Conservation (phyloP, 2,888 invertebrate species). For the Alentia gelatinosa region DNA sequence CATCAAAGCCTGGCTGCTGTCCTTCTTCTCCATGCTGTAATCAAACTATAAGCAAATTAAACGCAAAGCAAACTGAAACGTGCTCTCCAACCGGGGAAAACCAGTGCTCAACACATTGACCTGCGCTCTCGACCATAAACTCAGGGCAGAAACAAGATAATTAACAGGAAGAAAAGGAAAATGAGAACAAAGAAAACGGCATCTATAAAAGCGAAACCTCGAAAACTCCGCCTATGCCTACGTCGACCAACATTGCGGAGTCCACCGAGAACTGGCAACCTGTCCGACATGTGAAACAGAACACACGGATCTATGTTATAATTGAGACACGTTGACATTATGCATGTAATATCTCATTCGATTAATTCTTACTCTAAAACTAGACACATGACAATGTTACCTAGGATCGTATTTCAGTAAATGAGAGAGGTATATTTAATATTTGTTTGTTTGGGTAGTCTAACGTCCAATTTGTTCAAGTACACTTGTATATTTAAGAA, state of each 20-base stretch:
- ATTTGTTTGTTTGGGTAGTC: no score
- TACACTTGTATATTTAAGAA: no score
- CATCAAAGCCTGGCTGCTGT: constrained; percentile 63
- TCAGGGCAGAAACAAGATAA: not conserved
- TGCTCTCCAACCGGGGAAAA: not conserved
- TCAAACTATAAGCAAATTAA: constrained; percentile 14
- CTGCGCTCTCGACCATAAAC: not conserved
- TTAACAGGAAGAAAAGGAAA: not conserved
- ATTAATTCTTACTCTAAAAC: no score
- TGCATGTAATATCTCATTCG: no score
- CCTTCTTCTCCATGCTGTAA: constrained; percentile 54
- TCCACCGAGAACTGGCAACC: not conserved
- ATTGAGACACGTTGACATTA: not conserved
- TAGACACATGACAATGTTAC: no score
- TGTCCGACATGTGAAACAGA: not conserved
- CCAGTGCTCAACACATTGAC: no score
- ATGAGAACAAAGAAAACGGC: not conserved
- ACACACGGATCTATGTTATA: not conserved
- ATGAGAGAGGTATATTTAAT: no score
- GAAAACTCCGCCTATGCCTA: not conserved
- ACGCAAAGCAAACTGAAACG: not conserved
- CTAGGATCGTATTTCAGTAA: no score
- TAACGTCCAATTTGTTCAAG: no score
- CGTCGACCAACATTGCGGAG: not conserved
- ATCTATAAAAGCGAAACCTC: not conserved